phyloP scores from a whole-genome alignment of 1,140 invertebrate genomes.

The Dendroctonus ponderosae region DNA sequence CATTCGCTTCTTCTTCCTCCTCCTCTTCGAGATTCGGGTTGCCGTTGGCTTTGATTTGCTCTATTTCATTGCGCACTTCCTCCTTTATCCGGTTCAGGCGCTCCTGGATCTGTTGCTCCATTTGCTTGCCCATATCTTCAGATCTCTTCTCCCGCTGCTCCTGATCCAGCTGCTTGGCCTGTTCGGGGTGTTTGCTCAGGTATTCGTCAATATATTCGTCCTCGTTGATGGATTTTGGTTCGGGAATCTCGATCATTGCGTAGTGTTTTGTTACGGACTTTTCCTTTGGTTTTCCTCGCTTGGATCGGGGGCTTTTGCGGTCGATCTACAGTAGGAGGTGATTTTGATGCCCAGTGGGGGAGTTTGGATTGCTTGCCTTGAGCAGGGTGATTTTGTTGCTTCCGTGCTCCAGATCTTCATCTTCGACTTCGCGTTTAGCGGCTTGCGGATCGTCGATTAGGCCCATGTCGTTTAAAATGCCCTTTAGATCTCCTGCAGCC shows the following conservation, averaged over 20 bases:
- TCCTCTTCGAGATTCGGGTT: background rate
- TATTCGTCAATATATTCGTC: conserved; percentile 44
- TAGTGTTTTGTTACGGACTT: conserved; percentile 10
- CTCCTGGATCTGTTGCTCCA: conserved; percentile 41
- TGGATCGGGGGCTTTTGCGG: background rate
- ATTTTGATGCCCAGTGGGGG: background rate
- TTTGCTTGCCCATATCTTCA: conserved; percentile 25
- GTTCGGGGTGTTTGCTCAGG: conserved; percentile 28
- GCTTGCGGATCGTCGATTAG: conserved; percentile 36
- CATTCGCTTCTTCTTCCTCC: conserved; percentile 17
- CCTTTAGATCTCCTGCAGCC: conserved; percentile 40
- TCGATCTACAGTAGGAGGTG: conserved; percentile 14
- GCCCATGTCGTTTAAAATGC: conserved; percentile 43
- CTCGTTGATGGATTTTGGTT: conserved; percentile 29
- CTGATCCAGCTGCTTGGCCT: background rate
- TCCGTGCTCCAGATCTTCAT: conserved; percentile 42
- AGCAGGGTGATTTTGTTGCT: conserved; percentile 21
- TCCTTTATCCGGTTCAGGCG: conserved; percentile 47
- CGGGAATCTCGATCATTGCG: conserved; percentile 8
- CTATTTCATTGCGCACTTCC: conserved; percentile 47
- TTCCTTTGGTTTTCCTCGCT: conserved; percentile 7
- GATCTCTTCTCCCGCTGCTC: conserved; percentile 10
- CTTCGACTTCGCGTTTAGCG: conserved; percentile 36
- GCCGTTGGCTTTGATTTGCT: conserved; percentile 27
- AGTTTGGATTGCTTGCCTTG: conserved; percentile 4